phyloP scores from a whole-genome alignment of 2,113 vertebrate genomes.

The Corynorhinus townsendii region DNA sequence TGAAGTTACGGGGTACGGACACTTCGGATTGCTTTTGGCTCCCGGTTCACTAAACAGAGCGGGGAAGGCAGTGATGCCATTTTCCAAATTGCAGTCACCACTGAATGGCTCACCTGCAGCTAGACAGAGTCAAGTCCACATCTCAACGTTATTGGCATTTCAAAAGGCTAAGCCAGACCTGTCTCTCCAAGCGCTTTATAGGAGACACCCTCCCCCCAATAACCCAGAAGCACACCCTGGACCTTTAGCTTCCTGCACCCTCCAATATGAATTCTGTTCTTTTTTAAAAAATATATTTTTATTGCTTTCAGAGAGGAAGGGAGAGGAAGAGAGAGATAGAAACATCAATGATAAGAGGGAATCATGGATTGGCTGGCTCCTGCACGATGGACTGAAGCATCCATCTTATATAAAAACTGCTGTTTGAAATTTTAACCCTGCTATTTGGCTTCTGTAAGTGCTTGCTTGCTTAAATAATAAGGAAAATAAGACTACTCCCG shows the following conservation, averaged over 20 bases:
- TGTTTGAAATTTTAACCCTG: no score
- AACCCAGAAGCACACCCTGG: fast-evolving
- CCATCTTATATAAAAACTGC: no score
- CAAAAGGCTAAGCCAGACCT: background rate
- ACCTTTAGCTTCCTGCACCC: background rate
- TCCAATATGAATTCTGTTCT: background rate
- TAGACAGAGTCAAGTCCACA: background rate
- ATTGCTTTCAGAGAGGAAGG: no score
- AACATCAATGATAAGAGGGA: no score
- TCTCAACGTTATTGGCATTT: background rate
- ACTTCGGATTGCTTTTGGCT: background rate
- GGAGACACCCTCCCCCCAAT: background rate
- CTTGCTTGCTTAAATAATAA: no score
- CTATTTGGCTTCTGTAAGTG: no score
- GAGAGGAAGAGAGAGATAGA: no score
- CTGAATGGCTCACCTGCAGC: background rate
- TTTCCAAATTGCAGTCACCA: background rate
- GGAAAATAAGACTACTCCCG: no score
- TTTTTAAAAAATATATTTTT: background rate
- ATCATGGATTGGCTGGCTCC: no score
- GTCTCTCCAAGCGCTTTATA: background rate
- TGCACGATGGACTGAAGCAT: no score
- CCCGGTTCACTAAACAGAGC: background rate
- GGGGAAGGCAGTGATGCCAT: background rate
- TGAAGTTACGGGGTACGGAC: background rate